phyloP scores from a whole-genome alignment of 2,888 invertebrate species.

The Hoplodrina ambigua region DNA sequence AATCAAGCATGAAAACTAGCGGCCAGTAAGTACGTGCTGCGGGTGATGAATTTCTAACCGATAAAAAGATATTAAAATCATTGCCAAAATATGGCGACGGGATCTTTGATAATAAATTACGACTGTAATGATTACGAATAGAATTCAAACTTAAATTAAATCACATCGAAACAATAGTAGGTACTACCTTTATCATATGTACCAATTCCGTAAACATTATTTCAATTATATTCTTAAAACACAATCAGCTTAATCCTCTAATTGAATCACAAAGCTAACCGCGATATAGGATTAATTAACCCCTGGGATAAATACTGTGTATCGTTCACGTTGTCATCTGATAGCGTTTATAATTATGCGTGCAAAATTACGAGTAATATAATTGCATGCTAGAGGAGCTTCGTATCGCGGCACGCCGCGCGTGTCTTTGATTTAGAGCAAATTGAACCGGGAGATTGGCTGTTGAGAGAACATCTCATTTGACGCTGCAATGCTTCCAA shows the following conservation, averaged over 20 bases:
- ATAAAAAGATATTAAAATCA: slow-evolving; percentile 21
- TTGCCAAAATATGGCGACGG: slow-evolving; percentile 27
- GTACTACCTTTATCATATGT: neutral
- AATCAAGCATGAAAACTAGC: slow-evolving; percentile 48
- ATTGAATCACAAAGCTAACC: slow-evolving; percentile 68
- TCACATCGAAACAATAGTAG: too few relatives aligned
- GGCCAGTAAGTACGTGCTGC: slow-evolving; percentile 24
- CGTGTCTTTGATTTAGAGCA: slow-evolving; percentile 86
- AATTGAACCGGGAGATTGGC: slow-evolving; percentile 88
- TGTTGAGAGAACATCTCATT: slow-evolving; percentile 85
- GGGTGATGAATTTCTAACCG: slow-evolving; percentile 1
- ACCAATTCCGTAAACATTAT: slow-evolving; percentile 22
- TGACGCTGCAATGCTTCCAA: slow-evolving; percentile 86
- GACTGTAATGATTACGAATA: too few relatives aligned
- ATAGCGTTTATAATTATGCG: slow-evolving; percentile 76
- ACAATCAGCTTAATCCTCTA: slow-evolving; percentile 60
- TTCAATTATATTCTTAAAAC: slow-evolving; percentile 41
- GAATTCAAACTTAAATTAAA: slow-evolving; percentile 1
- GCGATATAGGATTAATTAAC: slow-evolving; percentile 67
- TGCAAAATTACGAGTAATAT: slow-evolving; percentile 70
- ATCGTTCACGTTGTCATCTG: slow-evolving; percentile 70
- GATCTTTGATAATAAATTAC: slow-evolving; percentile 10
- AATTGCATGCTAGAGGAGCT: slow-evolving; percentile 71
- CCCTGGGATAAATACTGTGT: slow-evolving; percentile 66
- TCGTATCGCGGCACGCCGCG: slow-evolving; percentile 51